Evolutionary conservation across 1,140 invertebrate genomes (phyloP), one percentile per base, ranked within the genome.

Genomic region (Bombus polaris): DNA sequence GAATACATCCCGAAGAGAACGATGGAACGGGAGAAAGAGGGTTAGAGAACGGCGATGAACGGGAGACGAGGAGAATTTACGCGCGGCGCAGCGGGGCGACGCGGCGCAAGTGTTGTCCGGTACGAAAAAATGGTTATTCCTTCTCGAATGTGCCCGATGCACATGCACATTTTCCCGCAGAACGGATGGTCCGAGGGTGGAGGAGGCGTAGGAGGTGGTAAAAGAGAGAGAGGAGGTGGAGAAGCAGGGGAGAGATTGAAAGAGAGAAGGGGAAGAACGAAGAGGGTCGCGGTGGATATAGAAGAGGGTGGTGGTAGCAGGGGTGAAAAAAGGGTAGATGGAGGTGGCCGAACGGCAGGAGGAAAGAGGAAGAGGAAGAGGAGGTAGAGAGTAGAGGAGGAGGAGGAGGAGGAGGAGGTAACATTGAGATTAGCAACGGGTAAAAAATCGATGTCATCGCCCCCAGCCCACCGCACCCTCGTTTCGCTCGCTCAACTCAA

Each of bases 361-460:
- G 78, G 81, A 72, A 81, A 80, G 83, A 79, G 81, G 87, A 79
- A 68, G 79, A 85, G 73, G 70, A 86, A 37, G 74, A 65, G n/a
- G 81, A 87, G 78, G 74, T 83, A 80, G 85, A 79, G 81, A 53
- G 47, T 53, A 8, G 87, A 79, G 42, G 80, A 86, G 68, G 70
- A 86, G 35, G 74, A 65, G 68, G 65, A 88, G 78, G 83, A 87
- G 90, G 91, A 74, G 84, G 91, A 91, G 89, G 89, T 92, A 92
- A 92, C 87, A 92, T 91, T 89, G 93, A 93, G 92, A 92, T 93
- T 93, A 91, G 89, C 92, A 93, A 92, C 89, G 93, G 91, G 92
- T 93, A 93, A 93, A 93, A 93, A 93, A 93, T 93, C 93, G 92
- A 93, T 93, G 93, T 93, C 93, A 93, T 93, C 93, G 92, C 91